Evolutionary conservation across 2,888 invertebrate genomes (phyloP).

Genomic region (Geotrupes spiniger): DNA sequence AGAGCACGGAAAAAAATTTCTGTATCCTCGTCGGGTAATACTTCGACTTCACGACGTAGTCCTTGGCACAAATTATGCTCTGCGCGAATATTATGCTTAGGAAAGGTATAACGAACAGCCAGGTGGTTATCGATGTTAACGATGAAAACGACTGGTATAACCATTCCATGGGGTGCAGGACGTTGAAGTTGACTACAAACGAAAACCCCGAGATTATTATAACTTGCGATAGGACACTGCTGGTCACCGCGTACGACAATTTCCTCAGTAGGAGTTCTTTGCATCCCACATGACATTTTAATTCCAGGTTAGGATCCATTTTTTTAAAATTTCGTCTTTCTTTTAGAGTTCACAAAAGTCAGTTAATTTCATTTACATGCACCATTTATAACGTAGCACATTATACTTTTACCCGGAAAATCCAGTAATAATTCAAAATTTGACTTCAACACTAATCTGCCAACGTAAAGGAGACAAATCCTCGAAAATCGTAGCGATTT

Average conservation of each 20-base stretch:
- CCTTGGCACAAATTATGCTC: conserved; percentile 69
- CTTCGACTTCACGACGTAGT: conserved; percentile 60
- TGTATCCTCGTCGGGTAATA: conserved; percentile 67
- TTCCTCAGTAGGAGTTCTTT: conserved; percentile 59
- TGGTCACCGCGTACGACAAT: conserved; percentile 51
- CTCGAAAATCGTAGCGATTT: no score
- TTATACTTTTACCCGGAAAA: no score
- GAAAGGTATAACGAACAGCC: conserved; percentile 64
- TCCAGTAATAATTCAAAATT: no score
- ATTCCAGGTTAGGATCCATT: conserved; percentile 24
- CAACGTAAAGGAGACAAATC: no score
- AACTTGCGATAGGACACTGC: conserved; percentile 45
- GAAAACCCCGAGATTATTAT: conserved; percentile 41
- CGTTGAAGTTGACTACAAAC: conserved; percentile 59
- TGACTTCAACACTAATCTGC: no score
- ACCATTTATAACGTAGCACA: no score
- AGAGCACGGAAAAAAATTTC: conserved; percentile 62
- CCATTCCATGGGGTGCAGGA: conserved; percentile 66
- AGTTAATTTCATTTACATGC: no score
- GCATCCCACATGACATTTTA: conserved; percentile 35
- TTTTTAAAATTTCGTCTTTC: neutral
- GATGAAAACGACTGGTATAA: conserved; percentile 58
- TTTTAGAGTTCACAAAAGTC: no score
- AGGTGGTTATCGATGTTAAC: conserved; percentile 62
- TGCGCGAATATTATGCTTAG: conserved; percentile 64